phyloP scores from a whole-genome alignment of 64 coral and sea anemone genomes.

The Porites lutea region DNA sequence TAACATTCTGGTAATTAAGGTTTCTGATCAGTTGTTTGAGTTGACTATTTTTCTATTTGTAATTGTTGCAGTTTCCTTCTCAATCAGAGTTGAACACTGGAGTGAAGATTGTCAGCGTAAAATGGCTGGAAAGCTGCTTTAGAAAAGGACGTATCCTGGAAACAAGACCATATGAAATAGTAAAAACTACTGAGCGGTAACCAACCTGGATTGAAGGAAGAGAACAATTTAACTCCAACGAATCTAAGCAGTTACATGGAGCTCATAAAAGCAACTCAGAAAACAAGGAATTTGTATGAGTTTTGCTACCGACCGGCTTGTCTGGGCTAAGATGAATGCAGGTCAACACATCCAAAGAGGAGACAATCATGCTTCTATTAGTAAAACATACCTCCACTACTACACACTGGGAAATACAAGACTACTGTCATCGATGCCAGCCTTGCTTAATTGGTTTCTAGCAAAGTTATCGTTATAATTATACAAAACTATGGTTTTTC shows the following conservation, averaged over 20 bases:
- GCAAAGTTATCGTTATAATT: no score
- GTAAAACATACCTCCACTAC: background rate
- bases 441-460: background rate
- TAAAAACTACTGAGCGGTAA: background rate
- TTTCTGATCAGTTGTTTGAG: no score
- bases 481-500: no score
- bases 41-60: background rate
- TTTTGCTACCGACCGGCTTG: no score
- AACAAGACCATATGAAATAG: constrained; percentile 29
- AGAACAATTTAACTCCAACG: background rate
- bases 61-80: constrained; percentile 7
- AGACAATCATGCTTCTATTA: background rate
- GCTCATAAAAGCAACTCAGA: background rate
- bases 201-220: background rate
- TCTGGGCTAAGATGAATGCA: no score
- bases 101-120: constrained; percentile 29
- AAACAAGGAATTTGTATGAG: no score
- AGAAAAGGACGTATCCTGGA: constrained; percentile 37
- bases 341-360: background rate
- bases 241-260: background rate
- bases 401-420: background rate
- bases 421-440: background rate
- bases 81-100: constrained; percentile 3
- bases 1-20: no score
- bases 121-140: constrained; percentile 57